phyloP scores from a whole-genome alignment of 1,140 invertebrate genomes.

The Drosophila littoralis region DNA sequence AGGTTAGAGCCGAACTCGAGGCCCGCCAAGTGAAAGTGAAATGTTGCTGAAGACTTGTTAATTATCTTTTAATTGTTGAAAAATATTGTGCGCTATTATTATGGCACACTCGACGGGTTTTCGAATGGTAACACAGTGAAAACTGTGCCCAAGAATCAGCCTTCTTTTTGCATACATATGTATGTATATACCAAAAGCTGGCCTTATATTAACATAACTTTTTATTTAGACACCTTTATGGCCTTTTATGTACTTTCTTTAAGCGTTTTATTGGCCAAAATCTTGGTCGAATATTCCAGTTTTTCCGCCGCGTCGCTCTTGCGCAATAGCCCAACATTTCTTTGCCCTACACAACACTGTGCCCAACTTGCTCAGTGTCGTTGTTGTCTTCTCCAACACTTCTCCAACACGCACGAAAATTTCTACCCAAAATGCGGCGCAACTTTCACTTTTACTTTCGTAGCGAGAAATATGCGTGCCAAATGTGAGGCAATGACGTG shows the following conservation, averaged over 20 bases:
- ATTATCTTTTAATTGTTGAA: conserved; percentile 75
- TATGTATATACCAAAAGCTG: too few relatives aligned
- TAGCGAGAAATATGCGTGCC: conserved; percentile 37
- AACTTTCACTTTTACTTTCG: conserved; percentile 82
- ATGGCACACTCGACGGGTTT: conserved; percentile 1
- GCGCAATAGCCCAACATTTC: conserved; percentile 33
- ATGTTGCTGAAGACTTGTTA: conserved; percentile 64
- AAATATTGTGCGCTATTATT: conserved; percentile 54
- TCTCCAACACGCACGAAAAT: conserved; percentile 64
- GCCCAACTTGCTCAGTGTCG: conserved; percentile 43
- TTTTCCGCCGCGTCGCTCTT: conserved; percentile 16
- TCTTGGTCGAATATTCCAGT: conserved; percentile 17
- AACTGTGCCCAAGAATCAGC: too few relatives aligned
- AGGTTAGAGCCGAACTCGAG: conserved; percentile 21
- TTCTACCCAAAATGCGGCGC: conserved; percentile 56
- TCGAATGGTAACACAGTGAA: neutral
- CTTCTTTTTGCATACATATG: too few relatives aligned
- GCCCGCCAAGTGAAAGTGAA: conserved; percentile 59
- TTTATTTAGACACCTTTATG: too few relatives aligned
- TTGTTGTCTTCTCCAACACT: conserved; percentile 11
- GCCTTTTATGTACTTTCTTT: too few relatives aligned
- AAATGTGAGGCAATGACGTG: conserved; percentile 37
- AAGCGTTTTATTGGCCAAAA: neutral
- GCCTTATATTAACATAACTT: too few relatives aligned
- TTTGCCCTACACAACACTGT: conserved; percentile 47